Percentiles rank a stretch among this genome's conserved stretches.
These are phyloP conservation scores for Opisthocomus hoazin DNA, from an alignment of 2,113 vertebrate species.

Conservation along the genomic window DNA sequence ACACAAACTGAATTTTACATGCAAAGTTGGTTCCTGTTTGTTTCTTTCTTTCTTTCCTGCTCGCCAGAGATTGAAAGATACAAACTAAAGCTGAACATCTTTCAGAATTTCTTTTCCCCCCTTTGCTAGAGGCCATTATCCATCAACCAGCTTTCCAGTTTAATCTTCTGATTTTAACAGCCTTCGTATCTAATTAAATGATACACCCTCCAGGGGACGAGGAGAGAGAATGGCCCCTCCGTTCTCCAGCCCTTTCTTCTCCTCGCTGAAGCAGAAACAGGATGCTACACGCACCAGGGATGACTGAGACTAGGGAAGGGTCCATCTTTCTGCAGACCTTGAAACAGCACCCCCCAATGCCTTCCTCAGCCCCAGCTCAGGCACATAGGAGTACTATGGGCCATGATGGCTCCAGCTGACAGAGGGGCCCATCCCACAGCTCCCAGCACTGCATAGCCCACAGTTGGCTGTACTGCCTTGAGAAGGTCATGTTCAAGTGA, in stretches of 20 bases:
- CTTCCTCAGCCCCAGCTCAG: background rate
- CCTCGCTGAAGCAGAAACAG: accelerated
- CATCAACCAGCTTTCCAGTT: background rate
- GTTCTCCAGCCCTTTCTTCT: background rate
- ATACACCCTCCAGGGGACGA: background rate
- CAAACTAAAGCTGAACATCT: background rate
- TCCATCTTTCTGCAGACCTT: background rate
- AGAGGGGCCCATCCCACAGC: background rate
- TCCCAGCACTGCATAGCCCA: background rate
- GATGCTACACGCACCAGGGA: background rate
- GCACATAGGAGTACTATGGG: accelerated
- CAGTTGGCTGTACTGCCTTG: accelerated
- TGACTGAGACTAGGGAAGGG: accelerated
- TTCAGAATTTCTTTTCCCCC: background rate
- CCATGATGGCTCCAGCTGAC: background rate
- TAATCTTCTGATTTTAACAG: background rate
- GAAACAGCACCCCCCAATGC: accelerated
- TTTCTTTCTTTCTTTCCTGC: background rate
- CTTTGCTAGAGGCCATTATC: background rate
- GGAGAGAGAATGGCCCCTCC: background rate
- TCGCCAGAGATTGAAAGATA: background rate
- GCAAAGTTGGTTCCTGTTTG: background rate
- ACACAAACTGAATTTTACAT: background rate
- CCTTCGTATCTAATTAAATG: background rate
- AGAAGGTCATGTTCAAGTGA: background rate